Conservation (phyloP, 2,797 vertebrate species). For the Dallia pectoralis region DNA sequence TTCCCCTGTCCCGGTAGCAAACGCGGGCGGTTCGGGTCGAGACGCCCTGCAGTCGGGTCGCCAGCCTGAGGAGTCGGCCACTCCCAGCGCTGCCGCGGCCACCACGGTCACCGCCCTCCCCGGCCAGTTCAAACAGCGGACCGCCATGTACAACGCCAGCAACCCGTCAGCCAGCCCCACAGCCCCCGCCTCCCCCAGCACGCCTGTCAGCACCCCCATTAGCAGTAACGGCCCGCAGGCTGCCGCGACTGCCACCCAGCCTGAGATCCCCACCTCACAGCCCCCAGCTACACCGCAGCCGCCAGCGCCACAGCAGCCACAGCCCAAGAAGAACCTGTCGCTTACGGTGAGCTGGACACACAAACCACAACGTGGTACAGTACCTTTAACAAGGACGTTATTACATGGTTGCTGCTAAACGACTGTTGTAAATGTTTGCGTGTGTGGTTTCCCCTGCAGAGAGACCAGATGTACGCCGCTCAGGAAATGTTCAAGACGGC, state of each 20-base stretch:
- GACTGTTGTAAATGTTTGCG: neutral
- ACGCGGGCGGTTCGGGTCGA: conserved; percentile 79
- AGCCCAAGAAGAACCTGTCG: conserved; percentile 91
- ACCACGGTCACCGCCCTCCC: conserved; percentile 75
- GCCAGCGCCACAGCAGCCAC: conserved; percentile 76
- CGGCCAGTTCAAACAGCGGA: conserved; percentile 93
- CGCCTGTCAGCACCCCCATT: conserved; percentile 76
- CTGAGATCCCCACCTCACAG: conserved; percentile 73
- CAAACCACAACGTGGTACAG: too few species aligned
- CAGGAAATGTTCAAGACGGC: conserved; percentile 99
- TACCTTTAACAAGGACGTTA: too few species aligned
- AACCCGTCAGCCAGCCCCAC: conserved; percentile 73
- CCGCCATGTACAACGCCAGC: conserved; percentile 93
- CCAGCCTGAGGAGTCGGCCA: conserved; percentile 83
- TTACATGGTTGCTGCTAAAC: too few species aligned
- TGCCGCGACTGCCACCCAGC: conserved; percentile 75
- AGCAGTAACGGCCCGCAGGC: conserved; percentile 79
- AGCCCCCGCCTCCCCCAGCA: conserved; percentile 78
- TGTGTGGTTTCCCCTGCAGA: conserved; percentile 66
- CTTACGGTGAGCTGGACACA: conserved; percentile 83
- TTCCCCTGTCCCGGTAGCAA: conserved; percentile 56
- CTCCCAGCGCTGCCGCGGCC: conserved; percentile 59
- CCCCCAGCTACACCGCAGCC: conserved; percentile 76
- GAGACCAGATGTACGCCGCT: conserved; percentile 95
- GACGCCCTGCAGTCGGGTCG: conserved; percentile 86